Evolutionary conservation across 2,888 invertebrate genomes (phyloP).

Genomic region (Teinopalpus imperialis): DNA sequence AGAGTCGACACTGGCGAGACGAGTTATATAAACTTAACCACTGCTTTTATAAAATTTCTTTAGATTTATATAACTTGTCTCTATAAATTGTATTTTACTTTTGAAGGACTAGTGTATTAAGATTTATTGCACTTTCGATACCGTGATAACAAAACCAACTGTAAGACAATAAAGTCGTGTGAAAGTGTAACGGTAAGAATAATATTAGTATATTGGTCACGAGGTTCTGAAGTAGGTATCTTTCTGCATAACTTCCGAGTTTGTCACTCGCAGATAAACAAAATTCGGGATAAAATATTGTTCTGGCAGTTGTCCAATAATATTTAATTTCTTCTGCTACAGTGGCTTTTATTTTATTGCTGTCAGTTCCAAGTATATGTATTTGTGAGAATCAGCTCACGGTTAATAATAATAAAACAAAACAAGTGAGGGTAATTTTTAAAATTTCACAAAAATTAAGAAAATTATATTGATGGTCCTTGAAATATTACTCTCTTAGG

Average conservation of each 20-base stretch:
- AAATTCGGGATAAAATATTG: constrained; percentile 23
- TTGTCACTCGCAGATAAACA: constrained; percentile 20
- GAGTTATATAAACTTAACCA: no score
- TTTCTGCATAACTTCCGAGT: constrained; percentile 8
- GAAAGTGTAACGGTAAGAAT: constrained; percentile 3
- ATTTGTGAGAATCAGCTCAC: background rate
- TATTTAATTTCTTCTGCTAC: constrained; percentile 21
- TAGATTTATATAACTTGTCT: no score
- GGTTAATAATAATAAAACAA: no score
- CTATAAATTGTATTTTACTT: no score
- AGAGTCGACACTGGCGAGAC: no score
- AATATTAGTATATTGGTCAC: constrained; percentile 6
- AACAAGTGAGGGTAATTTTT: no score
- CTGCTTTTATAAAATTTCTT: no score
- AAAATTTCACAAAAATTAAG: no score
- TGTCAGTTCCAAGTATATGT: constrained; percentile 14
- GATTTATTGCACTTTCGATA: no score
- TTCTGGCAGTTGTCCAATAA: constrained; percentile 19
- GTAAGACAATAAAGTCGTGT: background rate
- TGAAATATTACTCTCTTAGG: no score
- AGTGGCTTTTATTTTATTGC: constrained; percentile 20
- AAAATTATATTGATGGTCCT: no score
- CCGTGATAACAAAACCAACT: background rate
- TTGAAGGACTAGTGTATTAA: no score
- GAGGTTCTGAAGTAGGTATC: constrained; percentile 20